Conservation (phyloP, 2,888 invertebrate species). For the Scaeva pyrastri region DNA sequence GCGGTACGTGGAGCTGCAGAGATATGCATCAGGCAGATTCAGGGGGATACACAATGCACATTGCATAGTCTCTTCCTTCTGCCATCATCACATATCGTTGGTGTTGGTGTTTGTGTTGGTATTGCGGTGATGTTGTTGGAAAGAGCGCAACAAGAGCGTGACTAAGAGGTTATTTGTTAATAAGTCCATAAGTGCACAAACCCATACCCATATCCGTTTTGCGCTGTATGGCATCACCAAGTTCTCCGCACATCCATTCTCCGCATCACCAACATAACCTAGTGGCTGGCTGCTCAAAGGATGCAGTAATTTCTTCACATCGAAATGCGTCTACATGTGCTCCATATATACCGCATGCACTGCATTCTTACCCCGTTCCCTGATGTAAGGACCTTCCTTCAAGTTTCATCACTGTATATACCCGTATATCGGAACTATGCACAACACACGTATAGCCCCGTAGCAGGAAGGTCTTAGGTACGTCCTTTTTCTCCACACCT, state of each 20-base stretch:
- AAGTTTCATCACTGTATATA: neutral
- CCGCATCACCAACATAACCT: neutral
- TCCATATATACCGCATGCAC: neutral
- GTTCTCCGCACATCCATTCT: conserved; percentile 28
- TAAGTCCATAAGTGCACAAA: conserved; percentile 67
- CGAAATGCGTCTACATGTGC: conserved; percentile 67
- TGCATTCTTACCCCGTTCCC: neutral
- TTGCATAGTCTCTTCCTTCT: neutral
- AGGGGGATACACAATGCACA: neutral
- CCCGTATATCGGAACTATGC: neutral
- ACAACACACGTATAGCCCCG: neutral
- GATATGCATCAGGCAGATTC: neutral
- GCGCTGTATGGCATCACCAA: conserved; percentile 63
- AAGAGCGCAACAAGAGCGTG: conserved; percentile 68
- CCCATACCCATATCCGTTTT: conserved; percentile 44
- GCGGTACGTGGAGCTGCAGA: no score
- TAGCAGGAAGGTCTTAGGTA: neutral
- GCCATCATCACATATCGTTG: neutral
- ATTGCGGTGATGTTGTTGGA: neutral
- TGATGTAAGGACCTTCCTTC: neutral
- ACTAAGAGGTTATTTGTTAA: conserved; percentile 76
- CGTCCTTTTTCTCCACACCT: no score
- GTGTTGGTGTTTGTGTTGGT: neutral
- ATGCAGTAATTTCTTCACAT: conserved; percentile 55
- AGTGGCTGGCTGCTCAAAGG: conserved; percentile 52